Evolutionary conservation across 1,140 invertebrate species (phyloP).

Genomic region (Aleiodes sp.): DNA sequence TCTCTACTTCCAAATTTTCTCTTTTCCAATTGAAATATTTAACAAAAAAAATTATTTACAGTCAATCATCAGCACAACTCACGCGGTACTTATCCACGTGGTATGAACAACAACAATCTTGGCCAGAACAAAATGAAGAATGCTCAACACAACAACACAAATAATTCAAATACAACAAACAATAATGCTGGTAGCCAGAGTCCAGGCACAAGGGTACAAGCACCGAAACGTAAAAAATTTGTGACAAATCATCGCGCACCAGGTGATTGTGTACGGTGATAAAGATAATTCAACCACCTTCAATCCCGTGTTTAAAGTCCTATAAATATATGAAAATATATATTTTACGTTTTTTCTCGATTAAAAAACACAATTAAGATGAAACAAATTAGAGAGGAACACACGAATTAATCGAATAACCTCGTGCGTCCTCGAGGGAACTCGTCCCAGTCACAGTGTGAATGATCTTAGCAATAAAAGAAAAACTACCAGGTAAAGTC

Average conservation of each 20-base stretch:
- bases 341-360: background rate
- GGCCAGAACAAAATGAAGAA: conserved; percentile 59
- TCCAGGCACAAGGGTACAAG: conserved; percentile 51
- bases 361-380: background rate
- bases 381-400: background rate
- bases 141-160: conserved; percentile 42
- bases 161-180: conserved; percentile 52
- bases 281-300: conserved; percentile 47
- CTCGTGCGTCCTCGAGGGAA: conserved; percentile 23
- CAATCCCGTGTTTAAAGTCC: conserved; percentile 12
- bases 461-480: conserved; percentile 18
- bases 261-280: conserved; percentile 65
- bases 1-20: background rate
- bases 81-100: conserved; percentile 53
- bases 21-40: background rate
- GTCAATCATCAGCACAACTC: conserved; percentile 57
- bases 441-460: conserved; percentile 28
- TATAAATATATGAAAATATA: conserved; percentile 9
- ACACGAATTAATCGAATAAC: background rate
- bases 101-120: conserved; percentile 56
- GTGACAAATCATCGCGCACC: conserved; percentile 53
- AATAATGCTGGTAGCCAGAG: conserved; percentile 53
- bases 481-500: conserved; percentile 10
- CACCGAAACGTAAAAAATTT: conserved; percentile 60
- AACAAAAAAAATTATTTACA: conserved; percentile 35